Base-by-base conservation (phyloP, 2,888 invertebrate species). In the Callimorpha dominula region DNA sequence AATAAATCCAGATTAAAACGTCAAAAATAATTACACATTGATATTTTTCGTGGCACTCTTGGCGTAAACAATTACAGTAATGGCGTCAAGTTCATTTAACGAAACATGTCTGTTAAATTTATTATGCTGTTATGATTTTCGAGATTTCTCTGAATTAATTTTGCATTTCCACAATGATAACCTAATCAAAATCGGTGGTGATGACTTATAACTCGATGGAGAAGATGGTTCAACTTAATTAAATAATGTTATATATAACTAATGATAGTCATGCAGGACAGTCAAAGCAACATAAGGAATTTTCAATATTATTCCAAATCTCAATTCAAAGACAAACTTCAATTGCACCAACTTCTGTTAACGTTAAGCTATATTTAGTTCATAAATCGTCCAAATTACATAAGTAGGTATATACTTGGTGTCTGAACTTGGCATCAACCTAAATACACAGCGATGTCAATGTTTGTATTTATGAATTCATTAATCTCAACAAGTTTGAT, bases 371-470 rank as follows among this genome's bases (percentile, higher is more conserved):
- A 31, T 31, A 31, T 1, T 31, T 12, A 20, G 12, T 20, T 20
- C n/a, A 20, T 31, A 0, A 31, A 5, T 14, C 31, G 14, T 31
- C 20, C 20, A 20, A 20, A 20, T 31, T 73, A 71, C 76, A 69
- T 71, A 71, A 74, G 68, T 60, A 69, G 31, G 31, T 31, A 31
- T 31, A 31, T 31, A 31, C 1, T 31, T 31, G 31, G 31, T 31
- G 31, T 31, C 81, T 94, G 94, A 94, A 92, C 95, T 94, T 94
- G 95, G 89, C 93, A 91, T 90, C 92, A 90, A 90, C 91, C 93
- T 90, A 89, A 88, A 90, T 90, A 87, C 85, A 65, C 54, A 68
- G 68, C 64, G 75, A 79, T 78, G 77, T 85, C 79, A 79, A 83
- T 82, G 84, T 86, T 84, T 83, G 81, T 85, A 77, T 85, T 87